phyloP scores from a whole-genome alignment of 2,113 vertebrate genomes.

The Zonotrichia leucophrys region DNA sequence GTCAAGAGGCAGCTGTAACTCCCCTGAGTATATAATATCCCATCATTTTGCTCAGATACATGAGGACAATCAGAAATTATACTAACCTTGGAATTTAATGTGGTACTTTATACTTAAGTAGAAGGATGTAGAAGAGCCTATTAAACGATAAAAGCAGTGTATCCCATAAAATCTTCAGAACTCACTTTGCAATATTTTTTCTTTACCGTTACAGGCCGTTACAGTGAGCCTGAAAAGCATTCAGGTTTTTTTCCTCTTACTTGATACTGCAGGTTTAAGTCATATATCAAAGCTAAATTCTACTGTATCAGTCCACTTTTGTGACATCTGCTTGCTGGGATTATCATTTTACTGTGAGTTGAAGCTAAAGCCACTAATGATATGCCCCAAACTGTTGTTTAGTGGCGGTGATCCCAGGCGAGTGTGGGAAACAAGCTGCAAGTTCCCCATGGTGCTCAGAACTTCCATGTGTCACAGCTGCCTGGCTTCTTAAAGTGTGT shows the following conservation, averaged over 20 bases:
- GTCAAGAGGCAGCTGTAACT: not conserved
- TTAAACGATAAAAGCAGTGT: not conserved
- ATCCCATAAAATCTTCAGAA: not conserved
- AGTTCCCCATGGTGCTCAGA: not conserved
- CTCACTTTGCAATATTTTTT: not conserved
- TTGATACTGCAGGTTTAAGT: not conserved
- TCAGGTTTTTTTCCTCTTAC: not conserved
- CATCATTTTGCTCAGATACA: not conserved
- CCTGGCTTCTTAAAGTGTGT: not conserved
- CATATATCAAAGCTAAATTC: not conserved
- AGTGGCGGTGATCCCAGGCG: not conserved
- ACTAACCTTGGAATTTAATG: not conserved
- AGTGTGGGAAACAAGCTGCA: not conserved
- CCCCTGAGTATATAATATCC: not conserved
- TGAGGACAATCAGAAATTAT: not conserved
- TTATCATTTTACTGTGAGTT: not conserved
- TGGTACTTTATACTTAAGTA: not conserved
- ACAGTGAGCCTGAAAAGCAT: not conserved
- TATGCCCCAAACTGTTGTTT: not conserved
- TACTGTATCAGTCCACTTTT: not conserved
- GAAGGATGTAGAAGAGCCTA: not conserved
- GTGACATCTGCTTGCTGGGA: not conserved
- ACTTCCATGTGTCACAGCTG: accelerated
- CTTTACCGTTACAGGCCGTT: not conserved
- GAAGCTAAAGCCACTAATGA: not conserved